Percentiles rank a stretch among this genome's conserved stretches.
Conservation (phyloP, 2,888 invertebrate genomes). For the Nomada fabriciana region DNA sequence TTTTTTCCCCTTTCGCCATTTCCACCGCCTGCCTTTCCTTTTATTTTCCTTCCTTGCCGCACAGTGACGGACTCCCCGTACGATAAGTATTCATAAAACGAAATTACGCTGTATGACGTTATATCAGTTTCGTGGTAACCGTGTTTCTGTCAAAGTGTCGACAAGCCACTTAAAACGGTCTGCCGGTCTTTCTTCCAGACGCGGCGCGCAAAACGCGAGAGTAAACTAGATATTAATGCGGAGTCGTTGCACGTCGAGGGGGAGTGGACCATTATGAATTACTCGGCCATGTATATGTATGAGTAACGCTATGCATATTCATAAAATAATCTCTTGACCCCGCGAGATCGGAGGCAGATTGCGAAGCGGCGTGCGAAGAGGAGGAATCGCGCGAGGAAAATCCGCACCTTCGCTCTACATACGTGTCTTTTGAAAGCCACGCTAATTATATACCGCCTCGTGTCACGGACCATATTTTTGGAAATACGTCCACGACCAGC, state of each 20-base stretch:
- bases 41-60: neutral
- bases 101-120: constrained; percentile 62
- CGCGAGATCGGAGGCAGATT: constrained; percentile 71
- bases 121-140: constrained; percentile 67
- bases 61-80: constrained; percentile 12
- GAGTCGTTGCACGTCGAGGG: constrained; percentile 67
- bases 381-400: constrained; percentile 37
- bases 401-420: neutral
- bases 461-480: no score
- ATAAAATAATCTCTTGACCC: constrained; percentile 74
- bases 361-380: constrained; percentile 51
- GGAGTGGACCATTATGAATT: constrained; percentile 74
- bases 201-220: constrained; percentile 58
- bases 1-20: neutral
- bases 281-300: constrained; percentile 72
- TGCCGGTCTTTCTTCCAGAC: constrained; percentile 22
- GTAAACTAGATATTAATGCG: constrained; percentile 73
- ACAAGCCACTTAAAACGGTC: constrained; percentile 66
- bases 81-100: constrained; percentile 69
- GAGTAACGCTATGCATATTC: constrained; percentile 72
- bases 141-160: constrained; percentile 73
- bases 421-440: neutral
- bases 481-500: no score
- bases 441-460: no score
- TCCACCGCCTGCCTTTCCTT: neutral